Conservation (phyloP, 2,113 vertebrate species). For the Anoura caudifer region DNA sequence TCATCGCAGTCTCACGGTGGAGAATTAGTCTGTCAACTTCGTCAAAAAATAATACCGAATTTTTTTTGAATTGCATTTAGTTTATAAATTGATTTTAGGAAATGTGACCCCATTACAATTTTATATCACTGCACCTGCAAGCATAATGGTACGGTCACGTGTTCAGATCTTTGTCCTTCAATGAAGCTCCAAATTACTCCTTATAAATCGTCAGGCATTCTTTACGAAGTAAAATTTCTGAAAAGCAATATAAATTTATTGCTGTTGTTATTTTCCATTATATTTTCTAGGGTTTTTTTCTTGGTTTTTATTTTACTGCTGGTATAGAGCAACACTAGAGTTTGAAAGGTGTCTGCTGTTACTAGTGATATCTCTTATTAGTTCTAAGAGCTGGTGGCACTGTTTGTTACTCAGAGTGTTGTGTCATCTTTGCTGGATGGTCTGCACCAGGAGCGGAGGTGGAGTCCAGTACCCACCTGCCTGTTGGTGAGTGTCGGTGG, state of each 20-base stretch:
- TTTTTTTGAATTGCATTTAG: neutral
- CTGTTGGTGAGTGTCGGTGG: neutral
- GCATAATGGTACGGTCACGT: neutral
- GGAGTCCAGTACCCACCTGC: neutral
- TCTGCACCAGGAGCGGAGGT: neutral
- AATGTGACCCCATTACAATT: neutral
- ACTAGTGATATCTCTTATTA: neutral
- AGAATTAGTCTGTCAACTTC: neutral
- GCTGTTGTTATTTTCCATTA: neutral
- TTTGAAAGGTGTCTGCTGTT: neutral
- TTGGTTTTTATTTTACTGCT: neutral
- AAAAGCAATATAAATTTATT: neutral
- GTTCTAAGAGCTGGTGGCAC: neutral
- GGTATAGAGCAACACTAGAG: neutral
- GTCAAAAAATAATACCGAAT: neutral
- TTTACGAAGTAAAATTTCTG: neutral
- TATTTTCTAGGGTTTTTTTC: neutral
- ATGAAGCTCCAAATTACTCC: neutral
- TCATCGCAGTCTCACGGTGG: neutral
- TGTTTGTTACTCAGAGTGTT: neutral
- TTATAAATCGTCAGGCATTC: neutral
- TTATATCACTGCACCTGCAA: neutral
- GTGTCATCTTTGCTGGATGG: neutral
- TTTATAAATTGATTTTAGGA: neutral
- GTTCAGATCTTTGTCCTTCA: neutral